These are phyloP conservation scores for Dynastes maya DNA, from an alignment of 2,888 invertebrate species.

Conservation along the genomic window DNA sequence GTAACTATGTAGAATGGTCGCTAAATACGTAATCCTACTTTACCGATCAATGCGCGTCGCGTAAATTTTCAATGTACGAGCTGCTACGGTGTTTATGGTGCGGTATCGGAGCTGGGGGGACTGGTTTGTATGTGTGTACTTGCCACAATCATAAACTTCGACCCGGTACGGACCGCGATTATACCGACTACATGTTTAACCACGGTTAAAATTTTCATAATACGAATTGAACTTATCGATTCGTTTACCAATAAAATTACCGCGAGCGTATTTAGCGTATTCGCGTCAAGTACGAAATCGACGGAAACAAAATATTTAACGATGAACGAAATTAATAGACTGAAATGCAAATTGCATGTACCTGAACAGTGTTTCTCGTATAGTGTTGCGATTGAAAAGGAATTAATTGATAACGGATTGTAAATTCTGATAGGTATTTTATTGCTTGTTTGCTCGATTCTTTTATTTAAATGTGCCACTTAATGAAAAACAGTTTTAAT, in stretches of 20 bases:
- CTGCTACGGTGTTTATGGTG: conserved; percentile 21
- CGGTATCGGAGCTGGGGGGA: neutral
- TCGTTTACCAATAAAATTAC: neutral
- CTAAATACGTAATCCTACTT: neutral
- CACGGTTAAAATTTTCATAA: conserved; percentile 9
- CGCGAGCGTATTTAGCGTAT: neutral
- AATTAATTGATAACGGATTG: too few relatives aligned
- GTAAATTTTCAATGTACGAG: conserved; percentile 18
- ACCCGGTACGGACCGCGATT: neutral
- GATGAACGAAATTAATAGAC: too few relatives aligned
- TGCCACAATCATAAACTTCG: conserved; percentile 12
- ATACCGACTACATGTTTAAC: neutral
- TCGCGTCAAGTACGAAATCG: neutral
- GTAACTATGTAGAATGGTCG: too few relatives aligned
- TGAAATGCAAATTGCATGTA: too few relatives aligned
- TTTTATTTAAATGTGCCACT: too few relatives aligned
- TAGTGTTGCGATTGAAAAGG: too few relatives aligned
- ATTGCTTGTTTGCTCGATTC: too few relatives aligned
- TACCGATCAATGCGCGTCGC: neutral
- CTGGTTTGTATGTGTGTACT: neutral
- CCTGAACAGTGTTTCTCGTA: too few relatives aligned
- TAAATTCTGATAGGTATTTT: too few relatives aligned
- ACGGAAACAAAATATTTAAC: neutral
- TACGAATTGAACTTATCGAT: conserved; percentile 8
- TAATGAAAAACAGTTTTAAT: too few relatives aligned